Evolutionary conservation across 2,797 vertebrate genomes (phyloP).

Genomic region (Falco novaeseelandiae): DNA sequence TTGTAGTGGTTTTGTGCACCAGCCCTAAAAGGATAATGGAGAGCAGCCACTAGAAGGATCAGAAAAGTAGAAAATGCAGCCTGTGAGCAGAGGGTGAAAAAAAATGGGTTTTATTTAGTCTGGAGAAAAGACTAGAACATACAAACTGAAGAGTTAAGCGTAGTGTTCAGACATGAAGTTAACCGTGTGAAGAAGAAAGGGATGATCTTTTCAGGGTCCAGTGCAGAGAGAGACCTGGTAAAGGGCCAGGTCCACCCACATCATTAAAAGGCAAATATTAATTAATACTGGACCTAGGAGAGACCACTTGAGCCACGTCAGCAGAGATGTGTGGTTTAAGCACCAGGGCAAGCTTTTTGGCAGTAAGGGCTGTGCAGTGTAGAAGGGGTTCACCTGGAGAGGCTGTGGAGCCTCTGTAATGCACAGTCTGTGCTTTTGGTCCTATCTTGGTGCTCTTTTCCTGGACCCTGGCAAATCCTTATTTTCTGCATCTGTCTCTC

Average conservation of each 20-base stretch:
- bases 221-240: too few relatives aligned
- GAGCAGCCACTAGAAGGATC: not conserved
- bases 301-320: accelerated
- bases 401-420: not conserved
- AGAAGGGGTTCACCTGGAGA: not conserved
- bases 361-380: accelerated
- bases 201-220: not conserved
- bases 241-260: not conserved
- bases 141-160: not conserved
- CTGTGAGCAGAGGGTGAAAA: not conserved
- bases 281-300: not conserved
- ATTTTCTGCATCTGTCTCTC: accelerated
- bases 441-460: not conserved
- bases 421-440: not conserved
- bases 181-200: not conserved
- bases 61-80: not conserved
- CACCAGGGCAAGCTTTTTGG: not conserved
- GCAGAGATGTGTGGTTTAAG: not conserved
- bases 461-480: not conserved
- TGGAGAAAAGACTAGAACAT: not conserved
- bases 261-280: not conserved
- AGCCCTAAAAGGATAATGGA: not conserved
- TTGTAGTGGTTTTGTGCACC: not conserved
- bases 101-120: not conserved
- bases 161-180: not conserved